phyloP scores from a whole-genome alignment of 2,113 vertebrate species.

The Nerophis lumbriciformis region DNA sequence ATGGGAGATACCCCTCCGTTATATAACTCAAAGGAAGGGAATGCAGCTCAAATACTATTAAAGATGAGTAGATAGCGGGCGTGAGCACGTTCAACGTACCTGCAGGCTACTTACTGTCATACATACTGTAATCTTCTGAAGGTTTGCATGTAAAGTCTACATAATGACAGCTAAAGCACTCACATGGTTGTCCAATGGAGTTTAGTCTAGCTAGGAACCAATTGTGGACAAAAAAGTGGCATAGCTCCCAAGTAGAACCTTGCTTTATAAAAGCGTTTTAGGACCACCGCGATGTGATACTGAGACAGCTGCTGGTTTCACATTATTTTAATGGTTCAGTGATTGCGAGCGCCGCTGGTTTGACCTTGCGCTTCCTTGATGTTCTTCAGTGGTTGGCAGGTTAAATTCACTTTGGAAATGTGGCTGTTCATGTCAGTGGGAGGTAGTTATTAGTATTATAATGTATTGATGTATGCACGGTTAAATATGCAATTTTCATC shows the following conservation, averaged over 20 bases:
- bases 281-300: constrained; percentile 6
- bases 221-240: not conserved
- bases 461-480: not conserved
- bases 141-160: not conserved
- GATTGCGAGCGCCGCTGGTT: constrained; percentile 8
- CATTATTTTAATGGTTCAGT: constrained; percentile 20
- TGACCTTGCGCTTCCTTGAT: constrained; percentile 10
- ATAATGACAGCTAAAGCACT: not conserved
- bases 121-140: not conserved
- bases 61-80: not conserved
- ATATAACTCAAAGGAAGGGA: not conserved
- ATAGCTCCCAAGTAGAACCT: not conserved
- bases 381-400: constrained; percentile 4
- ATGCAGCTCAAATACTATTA: not conserved
- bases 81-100: not conserved
- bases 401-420: constrained; percentile 13
- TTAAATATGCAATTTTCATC: not conserved
- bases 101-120: not conserved
- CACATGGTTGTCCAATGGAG: not conserved
- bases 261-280: constrained; percentile 5
- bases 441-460: constrained; percentile 8
- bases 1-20: not conserved
- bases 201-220: not conserved
- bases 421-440: constrained; percentile 7
- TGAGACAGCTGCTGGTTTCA: constrained; percentile 8